phyloP scores from a whole-genome alignment of 2,113 vertebrate species.

The Aegypius monachus region DNA sequence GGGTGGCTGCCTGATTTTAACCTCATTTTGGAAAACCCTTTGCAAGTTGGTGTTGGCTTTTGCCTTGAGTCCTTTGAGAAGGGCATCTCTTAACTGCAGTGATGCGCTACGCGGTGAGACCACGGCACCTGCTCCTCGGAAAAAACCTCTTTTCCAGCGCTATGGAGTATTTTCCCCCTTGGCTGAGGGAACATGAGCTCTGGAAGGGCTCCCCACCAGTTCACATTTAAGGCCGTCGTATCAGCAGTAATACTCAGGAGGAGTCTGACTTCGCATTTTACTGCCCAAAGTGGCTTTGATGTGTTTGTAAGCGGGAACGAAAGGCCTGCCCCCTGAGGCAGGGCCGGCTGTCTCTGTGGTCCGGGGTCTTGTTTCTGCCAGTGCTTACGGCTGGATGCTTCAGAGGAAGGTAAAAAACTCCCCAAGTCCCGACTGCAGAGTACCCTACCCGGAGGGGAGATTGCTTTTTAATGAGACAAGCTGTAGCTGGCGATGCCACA shows the following conservation, averaged over 20 bases:
- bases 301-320: background rate
- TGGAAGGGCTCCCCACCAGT: background rate
- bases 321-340: background rate
- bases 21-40: background rate
- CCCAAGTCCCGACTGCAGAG: background rate
- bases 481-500: background rate
- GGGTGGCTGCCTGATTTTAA: background rate
- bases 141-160: background rate
- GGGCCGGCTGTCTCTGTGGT: background rate
- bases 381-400: constrained; percentile 49
- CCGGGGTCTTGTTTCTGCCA: constrained; percentile 15
- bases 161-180: background rate
- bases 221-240: background rate
- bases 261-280: background rate
- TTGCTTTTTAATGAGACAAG: background rate
- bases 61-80: background rate
- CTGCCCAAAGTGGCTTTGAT: background rate
- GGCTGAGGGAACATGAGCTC: background rate
- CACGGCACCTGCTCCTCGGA: background rate
- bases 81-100: background rate
- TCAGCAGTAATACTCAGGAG: background rate
- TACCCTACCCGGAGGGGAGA: background rate
- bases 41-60: background rate
- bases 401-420: constrained; percentile 57
- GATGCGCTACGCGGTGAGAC: fast-evolving